Percentiles rank a stretch among this genome's conserved stretches.
phyloP scores from a whole-genome alignment of 1,140 invertebrate species.

The Aleiodes sp. region DNA sequence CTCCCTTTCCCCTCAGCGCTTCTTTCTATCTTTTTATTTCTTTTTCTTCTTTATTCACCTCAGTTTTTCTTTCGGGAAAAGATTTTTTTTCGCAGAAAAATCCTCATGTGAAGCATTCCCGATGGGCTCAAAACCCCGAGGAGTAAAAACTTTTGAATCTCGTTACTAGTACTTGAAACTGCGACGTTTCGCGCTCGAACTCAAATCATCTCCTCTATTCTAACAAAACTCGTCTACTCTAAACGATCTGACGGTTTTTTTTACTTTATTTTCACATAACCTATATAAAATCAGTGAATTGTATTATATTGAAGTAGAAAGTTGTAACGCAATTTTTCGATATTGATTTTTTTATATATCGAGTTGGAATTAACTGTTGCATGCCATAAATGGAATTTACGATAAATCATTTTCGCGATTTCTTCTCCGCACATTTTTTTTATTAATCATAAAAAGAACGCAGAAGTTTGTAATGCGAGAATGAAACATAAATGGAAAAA shows the following conservation, averaged over 20 bases:
- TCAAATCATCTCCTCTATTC: neutral
- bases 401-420: no score
- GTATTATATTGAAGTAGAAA: neutral
- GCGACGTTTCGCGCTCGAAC: constrained; percentile 15
- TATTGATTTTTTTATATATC: neutral
- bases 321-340: constrained; percentile 4
- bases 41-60: neutral
- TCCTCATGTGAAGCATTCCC: constrained; percentile 6
- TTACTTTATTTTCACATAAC: constrained; percentile 6
- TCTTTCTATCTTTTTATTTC: neutral
- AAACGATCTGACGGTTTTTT: constrained; percentile 1
- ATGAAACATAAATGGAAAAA: no score
- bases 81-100: no score
- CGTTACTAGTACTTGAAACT: constrained; percentile 14
- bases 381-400: no score
- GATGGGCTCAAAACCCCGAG: neutral
- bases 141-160: constrained; percentile 14
- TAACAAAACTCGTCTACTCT: neutral
- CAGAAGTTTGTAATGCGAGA: no score
- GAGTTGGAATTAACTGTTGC: neutral
- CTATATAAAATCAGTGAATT: constrained; percentile 3
- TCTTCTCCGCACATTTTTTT: no score
- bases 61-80: no score
- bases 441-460: no score
- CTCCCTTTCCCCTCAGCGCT: neutral